Conservation (phyloP, 2,797 vertebrate species). For the Gallinago stenura region DNA sequence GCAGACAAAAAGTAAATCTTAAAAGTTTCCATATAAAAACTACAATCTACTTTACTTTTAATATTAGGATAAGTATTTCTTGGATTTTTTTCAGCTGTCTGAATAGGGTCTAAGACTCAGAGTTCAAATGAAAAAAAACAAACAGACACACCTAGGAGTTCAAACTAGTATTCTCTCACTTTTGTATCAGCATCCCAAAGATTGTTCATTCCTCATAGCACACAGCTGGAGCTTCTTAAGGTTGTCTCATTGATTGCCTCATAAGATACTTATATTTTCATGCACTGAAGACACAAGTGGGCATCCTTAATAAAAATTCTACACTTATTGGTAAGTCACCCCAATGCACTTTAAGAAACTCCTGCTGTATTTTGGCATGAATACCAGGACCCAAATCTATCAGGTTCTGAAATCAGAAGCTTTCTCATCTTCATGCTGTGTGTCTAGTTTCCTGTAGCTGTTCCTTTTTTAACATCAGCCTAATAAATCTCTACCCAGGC, state of each 20-base stretch:
- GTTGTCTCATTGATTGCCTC: background rate
- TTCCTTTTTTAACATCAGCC: background rate
- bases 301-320: background rate
- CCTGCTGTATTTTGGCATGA: background rate
- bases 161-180: background rate
- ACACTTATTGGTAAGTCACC: background rate
- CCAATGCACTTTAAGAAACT: background rate
- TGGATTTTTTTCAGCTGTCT: background rate
- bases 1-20: background rate
- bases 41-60: background rate
- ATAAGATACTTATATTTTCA: background rate
- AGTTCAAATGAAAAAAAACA: background rate
- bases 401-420: background rate
- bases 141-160: background rate
- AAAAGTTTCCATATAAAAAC: background rate
- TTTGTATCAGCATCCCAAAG: background rate
- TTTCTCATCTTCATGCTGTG: background rate
- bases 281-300: background rate
- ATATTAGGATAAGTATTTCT: background rate
- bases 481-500: background rate
- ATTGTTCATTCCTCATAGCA: background rate
- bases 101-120: background rate
- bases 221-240: background rate
- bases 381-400: background rate
- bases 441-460: background rate